Evolutionary conservation across 2,888 invertebrate genomes (phyloP).

Genomic region (Oscheius myriophilus): DNA sequence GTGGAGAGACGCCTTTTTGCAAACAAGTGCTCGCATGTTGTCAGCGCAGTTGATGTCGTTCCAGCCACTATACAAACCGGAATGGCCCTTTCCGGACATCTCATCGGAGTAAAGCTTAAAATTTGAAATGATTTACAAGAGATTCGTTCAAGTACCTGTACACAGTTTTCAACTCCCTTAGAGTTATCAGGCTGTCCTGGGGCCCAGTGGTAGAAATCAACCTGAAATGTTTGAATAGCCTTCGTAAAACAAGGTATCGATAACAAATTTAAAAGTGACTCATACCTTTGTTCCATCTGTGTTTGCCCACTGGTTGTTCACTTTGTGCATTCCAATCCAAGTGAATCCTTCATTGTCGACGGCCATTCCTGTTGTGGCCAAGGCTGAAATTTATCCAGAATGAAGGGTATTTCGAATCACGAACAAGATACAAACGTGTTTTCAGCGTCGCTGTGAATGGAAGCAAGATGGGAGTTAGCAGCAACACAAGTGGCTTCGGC

Average conservation of each 20-base stretch:
- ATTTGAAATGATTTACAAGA: background rate
- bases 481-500: constrained; percentile 27
- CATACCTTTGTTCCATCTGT: constrained; percentile 22
- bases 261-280: too few species aligned
- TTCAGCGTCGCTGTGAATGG: constrained; percentile 29
- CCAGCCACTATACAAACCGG: constrained; percentile 18
- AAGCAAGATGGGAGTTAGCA: constrained; percentile 15
- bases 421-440: constrained; percentile 20
- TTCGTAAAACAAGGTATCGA: background rate
- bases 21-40: constrained; percentile 22
- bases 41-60: constrained; percentile 23
- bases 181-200: constrained; percentile 25
- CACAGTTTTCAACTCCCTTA: constrained; percentile 23
- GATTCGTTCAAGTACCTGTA: background rate
- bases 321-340: constrained; percentile 32
- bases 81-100: constrained; percentile 15
- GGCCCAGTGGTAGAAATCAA: constrained; percentile 21
- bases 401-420: background rate
- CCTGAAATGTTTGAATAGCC: background rate
- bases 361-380: constrained; percentile 19
- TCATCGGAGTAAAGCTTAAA: constrained; percentile 17
- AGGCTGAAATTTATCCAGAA: background rate
- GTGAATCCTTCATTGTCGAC: constrained; percentile 9
- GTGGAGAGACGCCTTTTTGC: constrained; percentile 20
- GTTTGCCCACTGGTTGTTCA: constrained; percentile 18